A percentile compares a stretch with the other conserved stretches of the same genome.
These are phyloP conservation scores for Megaceryle torquata DNA, from an alignment of 2,113 vertebrate species.

Conservation along the genomic window DNA sequence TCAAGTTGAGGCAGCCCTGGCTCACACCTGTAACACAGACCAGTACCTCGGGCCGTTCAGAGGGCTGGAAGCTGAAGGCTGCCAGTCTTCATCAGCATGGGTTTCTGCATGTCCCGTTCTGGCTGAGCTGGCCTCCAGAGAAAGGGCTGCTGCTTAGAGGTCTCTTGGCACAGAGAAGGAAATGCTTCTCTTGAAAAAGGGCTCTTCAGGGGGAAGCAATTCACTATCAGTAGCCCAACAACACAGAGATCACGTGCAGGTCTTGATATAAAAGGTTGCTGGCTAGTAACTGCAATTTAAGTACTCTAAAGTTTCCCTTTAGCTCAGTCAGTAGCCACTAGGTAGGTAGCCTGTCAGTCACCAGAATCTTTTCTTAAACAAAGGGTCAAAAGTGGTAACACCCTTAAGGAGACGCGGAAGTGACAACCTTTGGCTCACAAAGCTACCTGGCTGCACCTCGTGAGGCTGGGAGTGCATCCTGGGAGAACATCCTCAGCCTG, in stretches of 20 bases:
- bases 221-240: neutral
- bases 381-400: neutral
- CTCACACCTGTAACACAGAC: neutral
- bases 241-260: fast-evolving
- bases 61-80: neutral
- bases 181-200: neutral
- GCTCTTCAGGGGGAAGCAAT: neutral
- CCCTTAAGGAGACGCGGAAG: neutral
- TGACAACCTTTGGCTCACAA: neutral
- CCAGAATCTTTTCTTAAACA: neutral
- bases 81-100: fast-evolving
- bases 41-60: neutral
- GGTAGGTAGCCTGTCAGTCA: neutral
- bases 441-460: fast-evolving
- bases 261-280: neutral
- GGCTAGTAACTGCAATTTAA: neutral
- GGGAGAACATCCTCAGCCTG: neutral
- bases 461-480: neutral
- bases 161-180: neutral
- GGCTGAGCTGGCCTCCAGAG: fast-evolving
- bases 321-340: neutral
- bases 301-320: neutral
- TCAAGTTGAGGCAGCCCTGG: neutral
- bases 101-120: fast-evolving
- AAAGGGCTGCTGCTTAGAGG: fast-evolving